Conservation (phyloP, 1,140 invertebrate species). For the Drosophila kepulauana region DNA sequence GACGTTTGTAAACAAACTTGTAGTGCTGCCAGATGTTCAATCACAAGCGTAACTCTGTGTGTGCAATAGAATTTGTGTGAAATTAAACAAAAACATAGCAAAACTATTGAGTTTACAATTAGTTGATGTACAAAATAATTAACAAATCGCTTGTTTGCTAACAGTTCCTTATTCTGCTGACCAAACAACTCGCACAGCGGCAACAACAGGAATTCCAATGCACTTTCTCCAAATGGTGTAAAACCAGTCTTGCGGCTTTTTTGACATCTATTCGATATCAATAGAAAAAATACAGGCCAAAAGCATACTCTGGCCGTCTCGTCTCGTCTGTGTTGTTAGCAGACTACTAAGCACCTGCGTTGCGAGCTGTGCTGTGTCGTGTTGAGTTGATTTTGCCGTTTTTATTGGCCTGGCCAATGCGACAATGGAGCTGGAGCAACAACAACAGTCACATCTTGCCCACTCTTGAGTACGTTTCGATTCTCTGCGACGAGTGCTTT, state of each 20-base stretch:
- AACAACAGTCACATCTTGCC: slow-evolving; percentile 70
- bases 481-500: slow-evolving; percentile 24
- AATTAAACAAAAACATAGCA: slow-evolving; percentile 3
- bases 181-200: slow-evolving; percentile 2
- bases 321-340: slow-evolving; percentile 65
- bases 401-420: slow-evolving; percentile 34
- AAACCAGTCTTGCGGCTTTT: slow-evolving; percentile 76
- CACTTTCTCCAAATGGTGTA: slow-evolving; percentile 69
- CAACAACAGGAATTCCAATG: slow-evolving; percentile 59
- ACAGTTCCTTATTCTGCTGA: slow-evolving; percentile 4
- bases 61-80: too few species aligned
- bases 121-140: slow-evolving; percentile 23
- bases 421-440: slow-evolving; percentile 51
- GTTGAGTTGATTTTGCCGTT: slow-evolving; percentile 38
- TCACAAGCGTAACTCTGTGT: background rate
- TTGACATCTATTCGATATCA: slow-evolving; percentile 80
- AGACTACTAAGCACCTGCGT: slow-evolving; percentile 56
- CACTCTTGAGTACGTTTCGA: slow-evolving; percentile 60
- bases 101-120: slow-evolving; percentile 2
- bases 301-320: slow-evolving; percentile 39
- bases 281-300: slow-evolving; percentile 75
- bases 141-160: background rate
- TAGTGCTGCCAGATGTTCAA: slow-evolving; percentile 29
- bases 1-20: slow-evolving; percentile 46
- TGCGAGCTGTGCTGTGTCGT: background rate